Conservation (phyloP, 64 coral and sea anemone genomes). For the Dendrophyllia cribrosa region DNA sequence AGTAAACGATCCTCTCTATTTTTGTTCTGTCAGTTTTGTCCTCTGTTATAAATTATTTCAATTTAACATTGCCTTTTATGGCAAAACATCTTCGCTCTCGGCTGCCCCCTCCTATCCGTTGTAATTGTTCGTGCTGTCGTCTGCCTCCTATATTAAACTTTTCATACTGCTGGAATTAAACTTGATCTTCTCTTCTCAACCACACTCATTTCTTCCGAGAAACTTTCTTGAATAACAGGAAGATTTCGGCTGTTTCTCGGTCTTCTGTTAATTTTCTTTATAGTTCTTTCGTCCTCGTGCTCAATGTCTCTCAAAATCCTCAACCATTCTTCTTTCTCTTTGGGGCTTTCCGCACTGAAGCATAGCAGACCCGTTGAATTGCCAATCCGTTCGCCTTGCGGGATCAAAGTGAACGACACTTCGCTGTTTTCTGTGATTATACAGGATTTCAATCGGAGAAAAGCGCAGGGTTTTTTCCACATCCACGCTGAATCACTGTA, state of each 20-base stretch:
- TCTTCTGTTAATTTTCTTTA: conserved; percentile 58
- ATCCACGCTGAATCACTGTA: conserved; percentile 75
- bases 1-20: background rate
- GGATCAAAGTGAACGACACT: conserved; percentile 72
- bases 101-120: background rate
- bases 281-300: conserved; percentile 15
- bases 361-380: conserved; percentile 60
- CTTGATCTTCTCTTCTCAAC: conserved; percentile 46
- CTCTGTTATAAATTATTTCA: background rate
- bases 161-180: conserved; percentile 41
- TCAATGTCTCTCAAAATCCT: conserved; percentile 59
- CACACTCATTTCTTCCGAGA: background rate
- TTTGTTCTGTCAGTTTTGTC: background rate
- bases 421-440: conserved; percentile 72
- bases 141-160: background rate
- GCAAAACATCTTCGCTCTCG: background rate
- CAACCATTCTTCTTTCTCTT: conserved; percentile 87
- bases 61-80: background rate
- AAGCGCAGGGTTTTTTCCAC: conserved; percentile 90
- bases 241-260: conserved; percentile 42
- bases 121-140: background rate
- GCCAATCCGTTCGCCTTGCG: conserved; percentile 82
- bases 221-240: conserved; percentile 67
- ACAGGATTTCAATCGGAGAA: conserved; percentile 73
- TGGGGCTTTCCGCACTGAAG: conserved; percentile 67